Percentiles rank a stretch among this genome's conserved stretches.
phyloP scores from a whole-genome alignment of 2,113 vertebrate species.

The Crotalus tigris region DNA sequence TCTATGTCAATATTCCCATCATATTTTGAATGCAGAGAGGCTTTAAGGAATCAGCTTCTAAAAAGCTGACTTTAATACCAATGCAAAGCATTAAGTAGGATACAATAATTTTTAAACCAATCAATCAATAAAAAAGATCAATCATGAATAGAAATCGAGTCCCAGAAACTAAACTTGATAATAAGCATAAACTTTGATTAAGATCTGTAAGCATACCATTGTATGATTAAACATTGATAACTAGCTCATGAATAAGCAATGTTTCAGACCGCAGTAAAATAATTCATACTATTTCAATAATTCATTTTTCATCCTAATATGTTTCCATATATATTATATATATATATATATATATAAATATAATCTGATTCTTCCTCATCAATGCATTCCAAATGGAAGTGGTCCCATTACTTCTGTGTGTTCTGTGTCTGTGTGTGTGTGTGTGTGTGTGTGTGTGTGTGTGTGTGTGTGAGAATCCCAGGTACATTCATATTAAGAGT shows the following conservation, averaged over 20 bases:
- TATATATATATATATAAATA: not conserved
- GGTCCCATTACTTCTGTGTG: too few species aligned
- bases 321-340: not conserved
- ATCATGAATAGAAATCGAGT: not conserved
- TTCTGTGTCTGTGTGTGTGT: too few species aligned
- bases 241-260: slow-evolving; percentile 5
- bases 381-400: not conserved
- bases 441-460: too few species aligned
- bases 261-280: slow-evolving; percentile 10
- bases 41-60: not conserved
- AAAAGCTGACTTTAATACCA: not conserved
- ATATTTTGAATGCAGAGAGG: not conserved
- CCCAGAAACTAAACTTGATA: not conserved
- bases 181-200: slow-evolving; percentile 8
- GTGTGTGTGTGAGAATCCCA: too few species aligned
- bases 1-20: not conserved
- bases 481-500: too few species aligned
- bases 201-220: not conserved
- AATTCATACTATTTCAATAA: slow-evolving; percentile 18
- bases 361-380: not conserved
- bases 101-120: not conserved
- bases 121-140: not conserved
- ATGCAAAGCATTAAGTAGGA: not conserved
- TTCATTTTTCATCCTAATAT: slow-evolving; percentile 6
- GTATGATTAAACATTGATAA: slow-evolving; percentile 16